Evolutionary conservation across 2,888 invertebrate genomes (phyloP).

Genomic region (Stictocephala bisonia): DNA sequence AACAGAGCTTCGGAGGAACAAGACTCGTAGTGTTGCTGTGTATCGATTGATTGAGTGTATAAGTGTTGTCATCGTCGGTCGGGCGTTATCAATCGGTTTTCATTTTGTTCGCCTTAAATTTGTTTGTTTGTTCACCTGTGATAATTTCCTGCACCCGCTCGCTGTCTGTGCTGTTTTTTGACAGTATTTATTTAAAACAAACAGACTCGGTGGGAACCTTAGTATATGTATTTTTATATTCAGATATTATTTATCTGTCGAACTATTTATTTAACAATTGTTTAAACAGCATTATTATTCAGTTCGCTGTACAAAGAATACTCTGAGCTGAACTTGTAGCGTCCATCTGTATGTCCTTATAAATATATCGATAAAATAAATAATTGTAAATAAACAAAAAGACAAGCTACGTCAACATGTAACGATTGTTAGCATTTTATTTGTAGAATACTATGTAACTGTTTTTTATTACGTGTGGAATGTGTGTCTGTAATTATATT

Average conservation of each 20-base stretch:
- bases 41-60: slow-evolving; percentile 1
- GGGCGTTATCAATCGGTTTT: too few relatives aligned
- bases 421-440: slow-evolving; percentile 45
- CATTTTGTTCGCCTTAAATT: slow-evolving; percentile 32
- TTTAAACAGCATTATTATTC: slow-evolving; percentile 9
- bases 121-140: slow-evolving; percentile 45
- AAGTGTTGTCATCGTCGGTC: too few relatives aligned
- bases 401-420: slow-evolving; percentile 32
- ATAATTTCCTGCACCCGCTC: slow-evolving; percentile 38
- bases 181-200: background rate
- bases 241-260: slow-evolving; percentile 31
- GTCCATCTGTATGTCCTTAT: slow-evolving; percentile 35
- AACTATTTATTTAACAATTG: slow-evolving; percentile 13
- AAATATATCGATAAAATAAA: slow-evolving; percentile 30
- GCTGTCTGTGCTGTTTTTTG: background rate
- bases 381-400: slow-evolving; percentile 43
- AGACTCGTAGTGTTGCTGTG: background rate
- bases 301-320: slow-evolving; percentile 26
- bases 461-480: slow-evolving; percentile 49
- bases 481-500: slow-evolving; percentile 51
- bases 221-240: slow-evolving; percentile 2
- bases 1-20: slow-evolving; percentile 27
- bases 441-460: slow-evolving; percentile 46
- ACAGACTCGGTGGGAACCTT: slow-evolving; percentile 21
- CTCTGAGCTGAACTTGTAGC: slow-evolving; percentile 30